phyloP scores from a whole-genome alignment of 2,797 vertebrate genomes.

The Morus bassanus region DNA sequence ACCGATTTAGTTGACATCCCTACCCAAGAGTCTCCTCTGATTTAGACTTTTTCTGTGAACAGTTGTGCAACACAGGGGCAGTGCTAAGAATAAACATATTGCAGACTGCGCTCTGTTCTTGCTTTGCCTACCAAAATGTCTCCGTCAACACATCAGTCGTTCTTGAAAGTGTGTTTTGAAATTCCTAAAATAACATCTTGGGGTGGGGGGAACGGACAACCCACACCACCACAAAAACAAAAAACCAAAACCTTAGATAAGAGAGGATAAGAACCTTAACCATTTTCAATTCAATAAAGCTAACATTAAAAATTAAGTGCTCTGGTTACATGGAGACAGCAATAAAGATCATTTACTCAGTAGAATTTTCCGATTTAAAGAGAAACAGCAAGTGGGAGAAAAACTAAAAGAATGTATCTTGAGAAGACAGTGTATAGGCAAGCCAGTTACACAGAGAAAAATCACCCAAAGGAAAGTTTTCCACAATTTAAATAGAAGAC shows the following conservation, averaged over 20 bases:
- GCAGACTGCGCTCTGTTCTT: not conserved
- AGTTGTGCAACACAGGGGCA: not conserved
- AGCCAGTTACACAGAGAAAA: not conserved
- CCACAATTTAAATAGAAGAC: not conserved
- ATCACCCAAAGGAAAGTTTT: not conserved
- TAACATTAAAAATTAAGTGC: not conserved
- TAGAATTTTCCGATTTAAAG: not conserved
- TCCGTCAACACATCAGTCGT: fast-evolving
- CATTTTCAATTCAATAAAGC: not conserved
- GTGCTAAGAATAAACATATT: not conserved
- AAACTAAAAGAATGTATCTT: not conserved
- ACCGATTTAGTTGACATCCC: not conserved
- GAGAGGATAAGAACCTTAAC: not conserved
- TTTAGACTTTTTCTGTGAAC: not conserved
- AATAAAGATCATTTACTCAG: not conserved
- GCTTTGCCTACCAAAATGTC: not conserved
- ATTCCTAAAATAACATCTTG: not conserved
- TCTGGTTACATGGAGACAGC: not conserved
- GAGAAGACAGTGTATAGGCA: not conserved
- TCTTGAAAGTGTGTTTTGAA: not conserved
- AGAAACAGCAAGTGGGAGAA: not conserved
- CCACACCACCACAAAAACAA: too few relatives aligned
- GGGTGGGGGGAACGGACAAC: too few relatives aligned
- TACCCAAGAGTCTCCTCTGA: not conserved
- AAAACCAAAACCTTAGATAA: not conserved